Evolutionary conservation across 2,797 vertebrate genomes (phyloP).

Genomic region (Melanotaenia trifasciata): DNA sequence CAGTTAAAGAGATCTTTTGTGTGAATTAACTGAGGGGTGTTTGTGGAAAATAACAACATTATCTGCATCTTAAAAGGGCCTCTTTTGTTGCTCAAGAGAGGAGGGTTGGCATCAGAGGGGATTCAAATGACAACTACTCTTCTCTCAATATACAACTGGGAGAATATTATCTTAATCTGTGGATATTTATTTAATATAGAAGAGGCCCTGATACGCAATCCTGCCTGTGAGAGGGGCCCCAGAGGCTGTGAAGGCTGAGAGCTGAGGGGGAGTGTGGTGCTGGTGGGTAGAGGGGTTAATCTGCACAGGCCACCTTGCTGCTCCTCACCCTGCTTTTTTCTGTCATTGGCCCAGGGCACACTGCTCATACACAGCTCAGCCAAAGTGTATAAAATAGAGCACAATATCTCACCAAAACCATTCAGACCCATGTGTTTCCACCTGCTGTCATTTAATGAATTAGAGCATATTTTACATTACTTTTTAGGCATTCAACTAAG

Average conservation of each 20-base stretch:
- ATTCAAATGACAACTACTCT: slow-evolving; percentile 76
- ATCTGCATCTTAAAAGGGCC: slow-evolving; percentile 51
- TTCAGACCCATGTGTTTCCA: slow-evolving; percentile 81
- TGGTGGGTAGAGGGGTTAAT: slow-evolving; percentile 83
- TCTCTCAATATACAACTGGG: slow-evolving; percentile 73
- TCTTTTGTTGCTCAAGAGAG: slow-evolving; percentile 57
- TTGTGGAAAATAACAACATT: slow-evolving; percentile 44
- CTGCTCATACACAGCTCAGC: slow-evolving; percentile 74
- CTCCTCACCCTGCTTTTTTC: slow-evolving; percentile 83
- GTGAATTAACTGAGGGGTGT: slow-evolving; percentile 28
- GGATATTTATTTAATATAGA: slow-evolving; percentile 82
- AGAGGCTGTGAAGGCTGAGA: slow-evolving; percentile 75
- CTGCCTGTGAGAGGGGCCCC: slow-evolving; percentile 76
- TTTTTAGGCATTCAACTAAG: slow-evolving; percentile 82
- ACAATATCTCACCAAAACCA: slow-evolving; percentile 81
- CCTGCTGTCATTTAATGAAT: slow-evolving; percentile 84
- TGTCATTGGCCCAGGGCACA: slow-evolving; percentile 82
- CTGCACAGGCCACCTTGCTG: slow-evolving; percentile 88
- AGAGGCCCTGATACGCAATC: slow-evolving; percentile 81
- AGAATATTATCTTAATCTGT: slow-evolving; percentile 84
- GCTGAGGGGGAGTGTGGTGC: slow-evolving; percentile 63
- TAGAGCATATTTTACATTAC: slow-evolving; percentile 84
- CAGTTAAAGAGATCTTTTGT: slow-evolving; percentile 29
- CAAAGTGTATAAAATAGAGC: slow-evolving; percentile 80
- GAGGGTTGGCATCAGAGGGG: slow-evolving; percentile 47